Conservation (phyloP, 2,113 vertebrate genomes). For the Sinocyclocheilus anshuiensis region DNA sequence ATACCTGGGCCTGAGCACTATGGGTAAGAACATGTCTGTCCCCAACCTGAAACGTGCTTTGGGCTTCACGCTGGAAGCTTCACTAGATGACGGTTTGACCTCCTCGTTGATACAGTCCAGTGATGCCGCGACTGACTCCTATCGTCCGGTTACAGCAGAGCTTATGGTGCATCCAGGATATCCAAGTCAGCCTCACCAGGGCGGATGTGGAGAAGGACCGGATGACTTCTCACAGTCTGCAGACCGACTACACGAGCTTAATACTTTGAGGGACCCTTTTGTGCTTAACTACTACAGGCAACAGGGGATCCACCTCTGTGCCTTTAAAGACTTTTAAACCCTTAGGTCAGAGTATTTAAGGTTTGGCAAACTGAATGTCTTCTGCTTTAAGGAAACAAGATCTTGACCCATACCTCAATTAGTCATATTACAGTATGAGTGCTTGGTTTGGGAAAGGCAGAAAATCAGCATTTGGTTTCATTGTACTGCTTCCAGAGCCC, state of each 20-base stretch:
- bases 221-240: conserved; percentile 92
- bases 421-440: background rate
- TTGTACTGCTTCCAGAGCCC: background rate
- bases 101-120: background rate
- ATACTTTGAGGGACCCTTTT: conserved; percentile 75
- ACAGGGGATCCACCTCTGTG: conserved; percentile 83
- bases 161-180: conserved; percentile 96
- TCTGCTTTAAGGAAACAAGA: background rate
- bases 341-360: background rate
- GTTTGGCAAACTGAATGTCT: background rate
- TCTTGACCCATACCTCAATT: conserved; percentile 22
- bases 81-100: background rate
- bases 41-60: conserved; percentile 77
- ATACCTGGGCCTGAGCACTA: conserved; percentile 85
- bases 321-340: conserved; percentile 81
- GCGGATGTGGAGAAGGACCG: conserved; percentile 90
- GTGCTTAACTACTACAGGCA: conserved; percentile 77
- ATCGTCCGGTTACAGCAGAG: conserved; percentile 74
- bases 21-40: conserved; percentile 89
- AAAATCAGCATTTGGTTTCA: background rate
- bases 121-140: background rate
- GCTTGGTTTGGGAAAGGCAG: background rate
- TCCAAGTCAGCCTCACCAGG: conserved; percentile 80
- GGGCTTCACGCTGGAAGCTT: conserved; percentile 63
- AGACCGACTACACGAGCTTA: conserved; percentile 90